Evolutionary conservation across 2,888 invertebrate species (phyloP), one percentile per base, ranked within the genome.

Genomic region (Leptinotarsa haldemani): DNA sequence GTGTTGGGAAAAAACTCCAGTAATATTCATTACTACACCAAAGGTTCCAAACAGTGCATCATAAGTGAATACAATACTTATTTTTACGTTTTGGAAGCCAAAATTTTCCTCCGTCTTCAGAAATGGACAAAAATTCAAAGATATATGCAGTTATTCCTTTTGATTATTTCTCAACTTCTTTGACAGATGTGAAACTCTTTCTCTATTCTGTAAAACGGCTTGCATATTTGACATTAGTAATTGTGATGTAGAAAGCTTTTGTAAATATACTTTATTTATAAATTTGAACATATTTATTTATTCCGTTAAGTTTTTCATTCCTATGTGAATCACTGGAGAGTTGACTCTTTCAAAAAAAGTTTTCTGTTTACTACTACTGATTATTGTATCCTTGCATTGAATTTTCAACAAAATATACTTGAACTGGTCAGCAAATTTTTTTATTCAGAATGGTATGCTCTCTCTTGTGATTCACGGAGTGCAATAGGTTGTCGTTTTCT

Each of bases 401-500:
- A 56, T 50, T 50, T 50, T 50, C 56, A 18, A 56, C 50, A 50
- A 4, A 50, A 50, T 15, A 50, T 50, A 15, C n/a, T 50, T 50
- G 48, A 18, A 18, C 56, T 4, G 4, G 22, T 22, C 22, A 18
- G 18, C 4, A 20, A 20, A 13, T 56, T 22, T 12, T 56, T 56
- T n/a, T 12, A 52, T 52, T 52, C 56, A 15, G 15, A 56, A 56
- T 22, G 56, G 13, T 22, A 56, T 30, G n/a, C 56, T 9, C 9
- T 61, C 61, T 61, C 61, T 61, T 61, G 61, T 61, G 70, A 75
- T 75, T 70, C 65, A 69, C 50, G 40, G 56, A 56, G 50, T 67
- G 40, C 63, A 72, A 72, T 75, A 66, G 72, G 67, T 72, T 75
- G 75, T 72, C 71, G 70, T 72, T 77, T 78, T 77, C 68, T 74